Base-by-base conservation (phyloP, 2,113 vertebrate species). In the Eidolon helvum region DNA sequence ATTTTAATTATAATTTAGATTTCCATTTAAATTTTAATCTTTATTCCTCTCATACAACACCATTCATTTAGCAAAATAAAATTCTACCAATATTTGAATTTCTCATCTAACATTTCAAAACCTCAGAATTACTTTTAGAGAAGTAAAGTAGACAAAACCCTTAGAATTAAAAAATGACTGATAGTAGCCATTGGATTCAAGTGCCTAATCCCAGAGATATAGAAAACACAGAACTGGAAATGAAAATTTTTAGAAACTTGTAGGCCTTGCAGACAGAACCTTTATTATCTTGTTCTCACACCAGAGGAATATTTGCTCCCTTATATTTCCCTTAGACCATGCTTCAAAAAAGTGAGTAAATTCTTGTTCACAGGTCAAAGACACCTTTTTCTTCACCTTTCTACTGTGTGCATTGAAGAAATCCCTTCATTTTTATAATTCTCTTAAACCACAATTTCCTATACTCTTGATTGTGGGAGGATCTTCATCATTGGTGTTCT, bases 401-500 rank as follows among this genome's bases (percentile, higher is more conserved):
- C 28, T 33, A 10, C 5, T 48, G 1, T 55, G 40, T 85, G 9
- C 15, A 33, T 43, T 75, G 35, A 69, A 26, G 48, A 66, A 75
- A 35, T 4, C 1, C 24, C 19, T 72, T 63, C 5, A 69, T 40
- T 87, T 77, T 65, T 53, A 83, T 28, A 55, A 48, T 59, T 7
- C 19, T 66, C 7, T 11, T 77, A 48, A 85, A 14, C 10, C 26
- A 11, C 3, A 18, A 4, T 30, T 59, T 28, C 16, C 33, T 28
- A 7, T n/a, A 38, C 10, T 7, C 16, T 43, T 71, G 16, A 24
- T 40, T 40, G 28, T 0, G 35, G 26, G 21, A 57, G 10, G 6
- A 0, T 66, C 53, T 35, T 68, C 14, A 6, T 11, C 82, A 40
- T 18, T 6, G 1, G 0, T 2, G 0, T 53, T 69, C 9, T 78